Evolutionary conservation across 2,888 invertebrate species (phyloP).

Genomic region (Stenolophus ochropezus): DNA sequence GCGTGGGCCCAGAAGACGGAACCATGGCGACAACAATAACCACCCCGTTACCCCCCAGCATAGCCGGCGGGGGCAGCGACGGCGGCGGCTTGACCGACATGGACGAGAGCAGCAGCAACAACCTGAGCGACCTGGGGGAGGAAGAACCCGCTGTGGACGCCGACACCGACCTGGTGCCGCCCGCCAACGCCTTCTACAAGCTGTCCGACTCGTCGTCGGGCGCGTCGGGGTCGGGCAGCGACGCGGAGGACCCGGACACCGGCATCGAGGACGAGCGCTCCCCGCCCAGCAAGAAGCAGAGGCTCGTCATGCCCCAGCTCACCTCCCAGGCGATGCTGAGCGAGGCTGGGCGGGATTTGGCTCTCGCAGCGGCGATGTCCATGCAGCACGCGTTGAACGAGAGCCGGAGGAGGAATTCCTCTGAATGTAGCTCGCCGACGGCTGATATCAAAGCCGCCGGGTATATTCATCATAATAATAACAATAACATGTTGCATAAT

Average conservation of each 20-base stretch:
- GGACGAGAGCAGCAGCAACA: slow-evolving; percentile 77
- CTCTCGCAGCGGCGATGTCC: slow-evolving; percentile 71
- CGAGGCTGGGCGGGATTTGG: slow-evolving; percentile 50
- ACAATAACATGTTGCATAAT: slow-evolving; percentile 80
- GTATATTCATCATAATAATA: slow-evolving; percentile 75
- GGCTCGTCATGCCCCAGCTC: slow-evolving; percentile 67
- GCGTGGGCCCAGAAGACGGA: slow-evolving; percentile 73
- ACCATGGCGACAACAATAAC: not conserved
- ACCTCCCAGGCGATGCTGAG: slow-evolving; percentile 65
- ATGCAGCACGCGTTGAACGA: slow-evolving; percentile 70
- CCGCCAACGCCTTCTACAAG: slow-evolving; percentile 71
- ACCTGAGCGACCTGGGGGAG: slow-evolving; percentile 78
- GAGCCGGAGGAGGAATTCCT: slow-evolving; percentile 73
- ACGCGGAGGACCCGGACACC: slow-evolving; percentile 71
- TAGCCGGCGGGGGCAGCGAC: slow-evolving; percentile 76
- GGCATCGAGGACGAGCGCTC: slow-evolving; percentile 71
- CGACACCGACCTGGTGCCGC: slow-evolving; percentile 72
- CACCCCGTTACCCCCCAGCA: slow-evolving; percentile 67
- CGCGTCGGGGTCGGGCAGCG: slow-evolving; percentile 72
- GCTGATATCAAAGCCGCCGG: slow-evolving; percentile 79
- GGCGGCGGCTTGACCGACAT: slow-evolving; percentile 75
- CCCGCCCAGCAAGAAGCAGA: slow-evolving; percentile 72
- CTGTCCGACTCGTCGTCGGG: slow-evolving; percentile 70
- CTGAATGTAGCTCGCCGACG: slow-evolving; percentile 84
- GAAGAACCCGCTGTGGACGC: slow-evolving; percentile 78